Conservation (phyloP, 2,888 invertebrate species). For the Tethea ocularis region DNA sequence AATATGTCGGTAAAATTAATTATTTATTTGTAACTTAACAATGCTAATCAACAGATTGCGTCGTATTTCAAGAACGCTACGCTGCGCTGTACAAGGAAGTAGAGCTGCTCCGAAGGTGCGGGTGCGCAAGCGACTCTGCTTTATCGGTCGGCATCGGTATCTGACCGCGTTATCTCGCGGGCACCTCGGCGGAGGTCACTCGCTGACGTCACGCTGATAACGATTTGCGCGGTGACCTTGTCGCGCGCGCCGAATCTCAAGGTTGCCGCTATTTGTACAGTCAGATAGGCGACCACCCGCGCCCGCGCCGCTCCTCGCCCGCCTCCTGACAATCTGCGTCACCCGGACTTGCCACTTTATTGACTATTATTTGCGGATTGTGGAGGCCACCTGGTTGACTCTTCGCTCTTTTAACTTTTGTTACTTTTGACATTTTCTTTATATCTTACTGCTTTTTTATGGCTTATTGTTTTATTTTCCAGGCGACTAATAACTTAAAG, state of each 20-base stretch:
- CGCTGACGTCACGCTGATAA: constrained; percentile 82
- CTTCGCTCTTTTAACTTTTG: constrained; percentile 40
- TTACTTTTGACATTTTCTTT: constrained; percentile 32
- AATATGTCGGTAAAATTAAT: background rate
- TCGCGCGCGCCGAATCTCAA: constrained; percentile 80
- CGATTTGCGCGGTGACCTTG: constrained; percentile 83
- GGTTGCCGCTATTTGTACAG: constrained; percentile 81
- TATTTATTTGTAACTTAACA: background rate
- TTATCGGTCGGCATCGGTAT: constrained; percentile 77
- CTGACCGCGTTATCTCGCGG: constrained; percentile 71
- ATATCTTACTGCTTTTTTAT: background rate
- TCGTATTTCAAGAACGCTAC: background rate
- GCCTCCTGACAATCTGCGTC: constrained; percentile 56
- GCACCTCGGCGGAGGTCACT: constrained; percentile 79
- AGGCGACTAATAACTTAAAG: too few species aligned
- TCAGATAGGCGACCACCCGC: constrained; percentile 66
- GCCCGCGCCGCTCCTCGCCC: constrained; percentile 48
- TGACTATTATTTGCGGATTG: constrained; percentile 68
- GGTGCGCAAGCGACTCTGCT: constrained; percentile 45
- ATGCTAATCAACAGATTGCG: background rate
- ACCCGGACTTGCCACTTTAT: constrained; percentile 63
- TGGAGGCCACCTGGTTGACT: constrained; percentile 60
- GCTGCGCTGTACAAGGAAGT: constrained; percentile 7
- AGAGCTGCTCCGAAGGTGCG: constrained; percentile 22
- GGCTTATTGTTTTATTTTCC: too few species aligned